Conservation (phyloP, 2,113 vertebrate species). For the Petroica traversi region DNA sequence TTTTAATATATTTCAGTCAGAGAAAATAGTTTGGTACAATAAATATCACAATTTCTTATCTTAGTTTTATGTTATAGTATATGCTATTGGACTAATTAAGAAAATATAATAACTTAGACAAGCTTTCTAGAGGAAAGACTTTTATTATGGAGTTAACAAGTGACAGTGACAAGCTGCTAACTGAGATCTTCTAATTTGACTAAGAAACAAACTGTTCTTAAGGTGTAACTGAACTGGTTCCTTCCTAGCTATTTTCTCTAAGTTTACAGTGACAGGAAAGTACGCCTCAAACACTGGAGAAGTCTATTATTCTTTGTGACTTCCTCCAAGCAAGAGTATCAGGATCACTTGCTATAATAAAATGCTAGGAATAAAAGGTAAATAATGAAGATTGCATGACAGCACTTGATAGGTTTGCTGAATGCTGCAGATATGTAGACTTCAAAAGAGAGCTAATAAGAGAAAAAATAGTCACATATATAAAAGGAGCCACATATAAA, state of each 20-base stretch:
- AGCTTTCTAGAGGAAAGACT: neutral
- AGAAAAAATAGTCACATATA: neutral
- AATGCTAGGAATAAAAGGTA: neutral
- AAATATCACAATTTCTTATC: neutral
- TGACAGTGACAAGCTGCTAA: neutral
- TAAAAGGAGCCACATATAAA: neutral
- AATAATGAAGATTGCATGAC: neutral
- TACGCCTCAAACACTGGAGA: neutral
- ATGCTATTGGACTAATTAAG: neutral
- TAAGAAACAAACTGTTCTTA: neutral
- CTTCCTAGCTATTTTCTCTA: neutral
- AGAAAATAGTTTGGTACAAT: neutral
- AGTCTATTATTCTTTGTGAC: neutral
- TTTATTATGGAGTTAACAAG: neutral
- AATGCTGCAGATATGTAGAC: neutral
- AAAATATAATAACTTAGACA: neutral
- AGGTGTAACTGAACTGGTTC: neutral
- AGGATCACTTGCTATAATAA: neutral
- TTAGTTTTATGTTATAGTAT: neutral
- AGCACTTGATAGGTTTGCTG: neutral
- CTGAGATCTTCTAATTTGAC: neutral
- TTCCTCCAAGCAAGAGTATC: neutral
- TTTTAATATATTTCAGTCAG: neutral
- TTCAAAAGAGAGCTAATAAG: conserved; percentile 3
- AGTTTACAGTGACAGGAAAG: neutral